Evolutionary conservation across 2,113 vertebrate species (phyloP), one percentile per base, ranked within the genome.

Genomic region (Gambusia holbrooki): DNA sequence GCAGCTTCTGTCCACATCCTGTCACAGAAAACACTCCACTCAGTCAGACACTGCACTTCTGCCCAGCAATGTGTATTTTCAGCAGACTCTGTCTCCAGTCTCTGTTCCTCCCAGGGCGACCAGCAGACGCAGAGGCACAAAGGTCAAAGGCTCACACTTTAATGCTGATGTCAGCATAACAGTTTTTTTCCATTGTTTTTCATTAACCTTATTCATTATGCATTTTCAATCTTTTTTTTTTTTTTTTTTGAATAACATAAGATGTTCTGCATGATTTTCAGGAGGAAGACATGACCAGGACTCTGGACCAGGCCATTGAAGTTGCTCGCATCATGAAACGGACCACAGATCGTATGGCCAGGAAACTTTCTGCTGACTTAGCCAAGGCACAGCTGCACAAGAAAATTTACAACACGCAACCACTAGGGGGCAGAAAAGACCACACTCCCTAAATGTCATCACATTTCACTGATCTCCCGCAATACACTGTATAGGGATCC

Each of bases 321-420:
- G 95, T 95, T 65, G 96, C 97, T 10, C 93, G 87, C 70, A 85
- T 73, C 67, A 90, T 99, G 95, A 97, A 97, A 93, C 93, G 89
- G 92, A 95, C 95, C 28, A 97, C 97, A 0, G 96, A 97, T 83
- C 91, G 80, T 67, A 97, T 99, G 96, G 94, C 96, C 42, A 94
- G 75, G 83, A 91, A 80, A 0, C 91, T 97, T 74, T 94, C 95
- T 68, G 92, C 94, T 81, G 97, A 98, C 77, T 90, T 98, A 82
- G 93, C 93, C 82, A 92, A 94, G 90, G 89, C 91, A 45, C 89
- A 92, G 54, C 88, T 84, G 51, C 77, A 90, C 77, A 94, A 89
- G 83, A 94, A 83, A 48, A 65, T 69, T 66, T 68, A 80, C 40
- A 73, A 61, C 42, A 60, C 73, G 30, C 81, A 86, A 64, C 86